Base-by-base conservation (phyloP, 2,797 vertebrate genomes). In the Nasua narica region DNA sequence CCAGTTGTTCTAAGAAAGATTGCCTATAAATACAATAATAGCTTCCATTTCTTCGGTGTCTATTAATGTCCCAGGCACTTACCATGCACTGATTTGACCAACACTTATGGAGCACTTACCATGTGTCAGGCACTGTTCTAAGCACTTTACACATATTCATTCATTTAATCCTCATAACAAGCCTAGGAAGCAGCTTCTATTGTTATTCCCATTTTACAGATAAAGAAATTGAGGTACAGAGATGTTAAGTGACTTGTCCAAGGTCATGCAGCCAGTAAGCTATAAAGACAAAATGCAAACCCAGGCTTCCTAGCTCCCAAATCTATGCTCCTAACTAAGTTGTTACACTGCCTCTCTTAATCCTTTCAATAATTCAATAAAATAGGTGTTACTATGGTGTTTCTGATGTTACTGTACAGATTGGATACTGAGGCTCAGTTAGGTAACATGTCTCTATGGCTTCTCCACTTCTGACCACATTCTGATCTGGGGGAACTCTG, bases 1-100 rank as follows among this genome's bases (percentile, higher is more conserved):
- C 46, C 50, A 92, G 43, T 81, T 94, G 65, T n/a, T 93, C 67
- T 77, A 92, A 76, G 65, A 95, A 94, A 87, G 79, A 94, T 60
- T 54, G 29, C 7, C 52, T 90, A 54, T 43, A 77, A 87, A 82
- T 48, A 37, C 43, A 54, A 74, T 52, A 79, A 82, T 43, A 79
- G 37, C 67, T 95, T 72, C 25, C 46, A 46, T 70, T 48, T 83
- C 56, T 72, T 48, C 21, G 14, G 46, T 43, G 19, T 15, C 56
- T 79, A 35, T 72, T 84, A 56, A 29, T 25, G 27, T 18, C 46
- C 54, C 69, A 83, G 69, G 23, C 29, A 88, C 46, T 58, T 90
- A 19, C 11, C 5, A 37, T 21, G 25, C n/a, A 27, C 14, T 18
- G 54, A 9, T 52, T 81, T 83, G 50, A 89, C 77, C 52, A 58